Percentiles rank a stretch among this genome's conserved stretches.
phyloP scores from a whole-genome alignment of 2,113 vertebrate genomes.

The Pseudolaguvia tuberculata region DNA sequence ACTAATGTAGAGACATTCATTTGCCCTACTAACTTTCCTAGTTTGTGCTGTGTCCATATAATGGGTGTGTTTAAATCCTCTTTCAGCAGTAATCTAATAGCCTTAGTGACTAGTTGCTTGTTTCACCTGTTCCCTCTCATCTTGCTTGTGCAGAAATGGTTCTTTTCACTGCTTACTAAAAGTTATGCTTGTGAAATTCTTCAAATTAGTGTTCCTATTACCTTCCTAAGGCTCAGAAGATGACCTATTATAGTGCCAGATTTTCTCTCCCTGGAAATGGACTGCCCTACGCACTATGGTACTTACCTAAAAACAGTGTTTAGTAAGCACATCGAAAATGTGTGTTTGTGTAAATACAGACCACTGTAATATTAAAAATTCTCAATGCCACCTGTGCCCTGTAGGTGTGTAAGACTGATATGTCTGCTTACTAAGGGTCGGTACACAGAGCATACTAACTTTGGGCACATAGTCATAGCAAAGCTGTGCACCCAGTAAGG shows the following conservation, averaged over 20 bases:
- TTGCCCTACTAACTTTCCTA: neutral
- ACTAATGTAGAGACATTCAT: neutral
- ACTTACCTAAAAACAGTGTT: neutral
- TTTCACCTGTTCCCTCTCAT: neutral
- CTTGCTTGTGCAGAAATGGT: neutral
- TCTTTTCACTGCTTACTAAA: conserved; percentile 28
- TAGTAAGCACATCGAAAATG: neutral
- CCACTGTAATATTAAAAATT: too few species aligned
- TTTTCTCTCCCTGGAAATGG: conserved; percentile 17
- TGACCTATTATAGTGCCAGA: conserved; percentile 22
- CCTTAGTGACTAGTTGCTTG: conserved; percentile 12
- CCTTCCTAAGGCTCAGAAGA: conserved; percentile 9
- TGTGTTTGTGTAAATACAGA: conserved; percentile 30
- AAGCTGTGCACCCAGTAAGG: neutral
- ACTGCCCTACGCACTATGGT: neutral
- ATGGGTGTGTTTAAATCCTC: neutral
- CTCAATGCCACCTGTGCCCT: conserved; percentile 20
- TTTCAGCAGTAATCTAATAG: neutral
- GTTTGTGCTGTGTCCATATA: neutral
- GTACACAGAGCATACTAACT: neutral
- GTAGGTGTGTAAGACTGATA: conserved; percentile 23
- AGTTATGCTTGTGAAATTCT: neutral
- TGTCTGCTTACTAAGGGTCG: neutral
- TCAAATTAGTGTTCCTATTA: conserved; percentile 16
- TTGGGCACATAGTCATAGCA: neutral